Evolutionary conservation across 1,140 invertebrate species (phyloP), one percentile per base, ranked within the genome.

Genomic region (Telenomus remus): DNA sequence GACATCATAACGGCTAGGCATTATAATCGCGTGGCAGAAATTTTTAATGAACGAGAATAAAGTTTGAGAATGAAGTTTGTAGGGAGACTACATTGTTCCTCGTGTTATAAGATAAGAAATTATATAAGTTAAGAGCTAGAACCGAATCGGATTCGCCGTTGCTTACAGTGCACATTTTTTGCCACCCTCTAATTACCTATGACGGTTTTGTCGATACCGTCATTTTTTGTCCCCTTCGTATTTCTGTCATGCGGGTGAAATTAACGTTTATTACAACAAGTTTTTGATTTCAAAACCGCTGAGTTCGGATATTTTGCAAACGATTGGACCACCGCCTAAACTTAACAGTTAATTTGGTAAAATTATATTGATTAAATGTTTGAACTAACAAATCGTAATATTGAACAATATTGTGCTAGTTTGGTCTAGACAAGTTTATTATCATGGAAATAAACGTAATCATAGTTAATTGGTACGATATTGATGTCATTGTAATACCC

Each of bases 31-130:
- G 13, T 4, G 2, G 55, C 42, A 56, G n/a, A 50, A 60, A 60
- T 60, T 60, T 60, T 60, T 60, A 60, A 60, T 60, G 46, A 50
- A 60, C 16, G 57, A 60, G 57, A 43, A 50, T 42, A 47, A 60
- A 60, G 8, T 27, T 48, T 37, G 19, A 27, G 19, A 27, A 27
- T 48, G 0, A 14, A 43, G n/a, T 15, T 50, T 60, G 39, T 11
- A 5, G 7, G 7, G 11, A 33, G 14, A 9, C 44, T 19, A 16
- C 57, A 42, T 50, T 50, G 19, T 43, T 50, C 47, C 1, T 27
- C 14, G 13, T 27, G 34, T 7, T 6, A 48, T 13, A 1, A 51
- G 60, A 64, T 64, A 64, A 64, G 42, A 9, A 0, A 13, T 27
- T 27, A 47, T 12, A 34, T 63, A 53, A 53, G 60, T 53, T 44